A percentile compares a stretch with the other conserved stretches of the same genome.
Conservation (phyloP, 2,888 invertebrate species). For the Silvanus unidentatus region DNA sequence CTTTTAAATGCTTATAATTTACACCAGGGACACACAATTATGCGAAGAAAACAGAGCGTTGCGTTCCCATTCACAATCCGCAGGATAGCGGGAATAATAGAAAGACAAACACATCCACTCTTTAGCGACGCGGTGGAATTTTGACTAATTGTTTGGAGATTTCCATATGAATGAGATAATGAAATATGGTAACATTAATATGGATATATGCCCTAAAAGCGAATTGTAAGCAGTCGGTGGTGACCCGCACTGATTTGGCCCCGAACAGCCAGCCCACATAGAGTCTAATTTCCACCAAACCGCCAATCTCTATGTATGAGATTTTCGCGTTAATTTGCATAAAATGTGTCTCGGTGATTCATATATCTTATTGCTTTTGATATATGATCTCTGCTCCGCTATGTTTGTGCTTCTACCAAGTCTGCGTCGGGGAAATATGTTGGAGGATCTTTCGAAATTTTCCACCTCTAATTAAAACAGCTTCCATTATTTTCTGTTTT, state of each 20-base stretch:
- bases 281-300: slow-evolving; percentile 21
- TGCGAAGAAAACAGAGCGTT: no score
- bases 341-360: slow-evolving; percentile 50
- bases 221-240: slow-evolving; percentile 43
- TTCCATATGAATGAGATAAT: slow-evolving; percentile 80
- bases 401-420: slow-evolving; percentile 14
- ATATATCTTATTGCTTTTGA: slow-evolving; percentile 47
- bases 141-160: slow-evolving; percentile 59
- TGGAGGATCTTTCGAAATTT: no score
- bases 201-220: slow-evolving; percentile 57
- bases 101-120: no score
- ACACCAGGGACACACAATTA: no score
- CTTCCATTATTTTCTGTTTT: no score
- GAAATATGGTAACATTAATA: slow-evolving; percentile 75
- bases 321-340: slow-evolving; percentile 47
- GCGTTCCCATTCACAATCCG: no score
- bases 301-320: slow-evolving; percentile 48
- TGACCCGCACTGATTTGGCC: slow-evolving; percentile 29
- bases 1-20: no score
- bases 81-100: no score
- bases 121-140: slow-evolving; percentile 35
- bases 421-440: neutral
- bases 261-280: slow-evolving; percentile 14
- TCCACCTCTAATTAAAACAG: no score
- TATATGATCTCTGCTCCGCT: slow-evolving; percentile 39